Evolutionary conservation across 2,888 invertebrate genomes (phyloP), one percentile per base, ranked within the genome.

Genomic region (Brenthis daphne): DNA sequence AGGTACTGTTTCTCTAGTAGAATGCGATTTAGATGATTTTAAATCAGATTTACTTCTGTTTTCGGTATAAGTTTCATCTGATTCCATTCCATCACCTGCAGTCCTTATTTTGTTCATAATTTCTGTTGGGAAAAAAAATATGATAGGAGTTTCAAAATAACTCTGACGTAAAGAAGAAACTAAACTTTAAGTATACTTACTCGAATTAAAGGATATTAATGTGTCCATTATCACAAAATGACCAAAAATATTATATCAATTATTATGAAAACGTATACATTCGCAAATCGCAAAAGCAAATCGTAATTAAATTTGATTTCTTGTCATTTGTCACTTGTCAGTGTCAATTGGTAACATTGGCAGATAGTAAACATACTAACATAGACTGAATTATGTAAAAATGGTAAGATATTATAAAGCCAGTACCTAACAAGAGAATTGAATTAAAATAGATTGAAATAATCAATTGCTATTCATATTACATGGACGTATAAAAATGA

Each of bases 21-120:
- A 29, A 29, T 29, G 29, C 29, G 65, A 43, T 64, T 63, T 37
- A 60, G 37, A 43, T 53, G 51, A 6, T 51, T 51, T 51, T n/a
- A 51, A n/a, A 16, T 53, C 63, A 20, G 20, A 43, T 43, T 63
- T 63, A n/a, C 64, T 70, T 77, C 43, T 79, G 74, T 79, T 77
- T 78, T 88, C 88, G 54, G 76, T 81, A 74, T 77, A 78, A 70
- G 76, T 81, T 76, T 79, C 88, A 74, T 94, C 87, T 69, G 94
- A 94, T 85, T 96, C 96, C 96, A 96, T 96, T 65, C 96, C 96
- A 92, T 96, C 96, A 0, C 96, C 96, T 67, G 96, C 95, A 0
- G 96, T 96, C 75, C 96, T 85, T 60, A 86, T 85, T 79, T 90
- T 92, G 71, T 77, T 85, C 83, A 88, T 86, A 73, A 88, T 88